Conservation (phyloP, 2,797 vertebrate genomes). For the Danio tinwini region DNA sequence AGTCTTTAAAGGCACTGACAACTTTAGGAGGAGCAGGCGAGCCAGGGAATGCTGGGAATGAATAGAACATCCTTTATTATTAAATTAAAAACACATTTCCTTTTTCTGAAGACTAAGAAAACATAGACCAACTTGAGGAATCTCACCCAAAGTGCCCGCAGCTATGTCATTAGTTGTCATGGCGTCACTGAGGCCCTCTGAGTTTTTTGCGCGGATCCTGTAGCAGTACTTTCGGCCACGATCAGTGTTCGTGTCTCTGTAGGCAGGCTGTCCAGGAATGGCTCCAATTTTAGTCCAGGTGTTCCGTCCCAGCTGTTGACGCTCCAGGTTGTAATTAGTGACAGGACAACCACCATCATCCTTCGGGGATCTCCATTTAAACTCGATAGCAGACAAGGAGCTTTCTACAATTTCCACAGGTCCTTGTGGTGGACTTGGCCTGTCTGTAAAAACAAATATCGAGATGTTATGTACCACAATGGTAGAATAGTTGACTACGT, state of each 20-base stretch:
- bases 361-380: slow-evolving; percentile 86
- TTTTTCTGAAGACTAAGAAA: neutral
- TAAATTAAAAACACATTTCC: neutral
- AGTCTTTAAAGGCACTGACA: slow-evolving; percentile 78
- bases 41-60: slow-evolving; percentile 80
- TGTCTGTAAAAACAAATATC: slow-evolving; percentile 76
- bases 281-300: slow-evolving; percentile 84
- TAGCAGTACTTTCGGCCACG: slow-evolving; percentile 85
- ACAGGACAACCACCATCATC: slow-evolving; percentile 85
- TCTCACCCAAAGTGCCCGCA: slow-evolving; percentile 83
- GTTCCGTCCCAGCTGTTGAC: slow-evolving; percentile 83
- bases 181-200: slow-evolving; percentile 81
- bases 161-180: slow-evolving; percentile 85
- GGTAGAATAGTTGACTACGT: neutral
- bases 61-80: neutral
- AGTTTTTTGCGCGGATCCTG: slow-evolving; percentile 83
- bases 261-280: slow-evolving; percentile 67
- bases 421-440: slow-evolving; percentile 85
- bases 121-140: slow-evolving; percentile 3
- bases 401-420: slow-evolving; percentile 83
- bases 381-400: slow-evolving; percentile 78
- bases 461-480: slow-evolving; percentile 5
- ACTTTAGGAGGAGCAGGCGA: slow-evolving; percentile 82
- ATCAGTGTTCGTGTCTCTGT: slow-evolving; percentile 82
- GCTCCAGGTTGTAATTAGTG: slow-evolving; percentile 82